Conservation (phyloP, 2,113 vertebrate species). For the Brienomyrus brachyistius region DNA sequence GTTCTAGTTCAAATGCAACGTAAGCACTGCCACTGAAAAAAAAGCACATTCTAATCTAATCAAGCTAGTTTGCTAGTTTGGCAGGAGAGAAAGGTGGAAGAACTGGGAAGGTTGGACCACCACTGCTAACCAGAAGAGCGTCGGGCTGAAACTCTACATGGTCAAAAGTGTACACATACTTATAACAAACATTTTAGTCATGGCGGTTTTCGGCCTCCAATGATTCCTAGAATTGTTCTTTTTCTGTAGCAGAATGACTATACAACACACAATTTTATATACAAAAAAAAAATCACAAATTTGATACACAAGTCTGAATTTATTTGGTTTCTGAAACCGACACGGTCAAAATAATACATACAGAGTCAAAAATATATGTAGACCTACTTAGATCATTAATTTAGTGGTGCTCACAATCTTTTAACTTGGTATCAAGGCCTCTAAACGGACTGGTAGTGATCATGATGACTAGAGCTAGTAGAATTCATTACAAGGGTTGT, state of each 20-base stretch:
- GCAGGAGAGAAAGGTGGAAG: neutral
- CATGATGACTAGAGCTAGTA: neutral
- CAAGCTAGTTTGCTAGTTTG: neutral
- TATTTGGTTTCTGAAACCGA: neutral
- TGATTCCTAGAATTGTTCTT: neutral
- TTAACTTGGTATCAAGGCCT: neutral
- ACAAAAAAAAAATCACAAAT: neutral
- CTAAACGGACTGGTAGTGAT: neutral
- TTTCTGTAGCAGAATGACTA: neutral
- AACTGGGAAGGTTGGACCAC: neutral
- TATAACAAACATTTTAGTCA: neutral
- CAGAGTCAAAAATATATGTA: neutral
- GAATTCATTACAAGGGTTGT: neutral
- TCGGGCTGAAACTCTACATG: neutral
- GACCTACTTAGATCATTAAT: neutral
- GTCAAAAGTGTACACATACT: neutral
- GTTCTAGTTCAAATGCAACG: too few species aligned
- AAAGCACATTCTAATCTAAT: too few species aligned
- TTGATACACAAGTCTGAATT: neutral
- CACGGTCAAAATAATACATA: neutral
- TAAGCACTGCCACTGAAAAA: too few species aligned
- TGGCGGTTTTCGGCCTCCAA: neutral
- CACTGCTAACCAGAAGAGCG: neutral
- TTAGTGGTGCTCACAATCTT: neutral
- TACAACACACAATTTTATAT: neutral